Percentiles rank a stretch among this genome's conserved stretches.
Evolutionary conservation across 2,888 invertebrate genomes (phyloP).

Genomic region (Ophonus ardosiacus): DNA sequence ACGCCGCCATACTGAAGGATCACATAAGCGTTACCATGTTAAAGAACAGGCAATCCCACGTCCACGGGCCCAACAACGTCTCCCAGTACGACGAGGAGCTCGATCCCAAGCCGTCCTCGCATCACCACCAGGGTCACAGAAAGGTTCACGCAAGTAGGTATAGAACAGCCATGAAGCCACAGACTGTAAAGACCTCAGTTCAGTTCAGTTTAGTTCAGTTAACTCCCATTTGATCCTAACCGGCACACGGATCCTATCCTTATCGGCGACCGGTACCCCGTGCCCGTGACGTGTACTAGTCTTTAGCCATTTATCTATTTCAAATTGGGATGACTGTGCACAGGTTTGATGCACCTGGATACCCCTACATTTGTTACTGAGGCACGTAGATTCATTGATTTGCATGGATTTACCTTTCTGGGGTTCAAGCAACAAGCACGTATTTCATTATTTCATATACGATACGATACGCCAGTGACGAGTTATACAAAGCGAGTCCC

Average conservation of each 20-base stretch:
- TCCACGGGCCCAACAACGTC: constrained; percentile 69
- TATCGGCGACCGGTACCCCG: constrained; percentile 29
- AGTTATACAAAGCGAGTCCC: constrained; percentile 58
- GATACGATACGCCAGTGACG: constrained; percentile 57
- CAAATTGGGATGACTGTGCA: constrained; percentile 68
- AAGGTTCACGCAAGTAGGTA: constrained; percentile 74
- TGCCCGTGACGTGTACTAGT: constrained; percentile 53
- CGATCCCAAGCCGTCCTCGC: constrained; percentile 70
- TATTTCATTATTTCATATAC: constrained; percentile 70
- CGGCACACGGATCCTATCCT: constrained; percentile 46
- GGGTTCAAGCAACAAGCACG: constrained; percentile 70
- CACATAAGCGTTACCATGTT: constrained; percentile 74
- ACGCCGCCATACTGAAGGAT: constrained; percentile 74
- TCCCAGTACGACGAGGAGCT: constrained; percentile 73
- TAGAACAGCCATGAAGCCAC: constrained; percentile 62
- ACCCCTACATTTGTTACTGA: constrained; percentile 66
- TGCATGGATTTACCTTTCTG: constrained; percentile 72
- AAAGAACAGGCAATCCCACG: constrained; percentile 71
- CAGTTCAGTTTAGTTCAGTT: background rate
- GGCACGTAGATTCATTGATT: constrained; percentile 71
- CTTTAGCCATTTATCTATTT: constrained; percentile 60
- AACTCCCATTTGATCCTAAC: background rate
- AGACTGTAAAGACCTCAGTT: constrained; percentile 57
- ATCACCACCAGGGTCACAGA: constrained; percentile 71
- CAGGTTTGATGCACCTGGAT: constrained; percentile 72